These are phyloP conservation scores for Theodoxus fluviatilis DNA, from an alignment of 2,888 invertebrate genomes.

Conservation along the genomic window DNA sequence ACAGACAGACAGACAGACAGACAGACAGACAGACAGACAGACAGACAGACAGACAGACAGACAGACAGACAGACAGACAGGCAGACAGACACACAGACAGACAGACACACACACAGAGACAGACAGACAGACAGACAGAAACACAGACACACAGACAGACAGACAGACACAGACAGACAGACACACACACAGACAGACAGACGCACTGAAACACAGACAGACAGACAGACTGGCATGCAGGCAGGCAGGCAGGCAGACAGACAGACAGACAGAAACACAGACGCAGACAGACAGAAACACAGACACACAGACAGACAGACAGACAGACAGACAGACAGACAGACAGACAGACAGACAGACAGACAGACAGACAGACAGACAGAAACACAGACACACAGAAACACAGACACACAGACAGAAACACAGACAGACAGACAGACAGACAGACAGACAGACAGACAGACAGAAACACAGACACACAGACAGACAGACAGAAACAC, in stretches of 20 bases:
- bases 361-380: no score
- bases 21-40: background rate
- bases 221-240: no score
- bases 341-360: no score
- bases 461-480: no score
- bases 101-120: slow-evolving; percentile 11
- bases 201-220: no score
- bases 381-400: background rate
- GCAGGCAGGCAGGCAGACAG: background rate
- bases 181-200: no score
- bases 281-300: slow-evolving; percentile 48
- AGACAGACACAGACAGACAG: background rate
- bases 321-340: background rate
- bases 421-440: slow-evolving; percentile 21
- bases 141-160: slow-evolving; percentile 8
- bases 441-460: background rate
- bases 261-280: background rate
- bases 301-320: slow-evolving; percentile 33
- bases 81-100: background rate
- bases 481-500: no score
- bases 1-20: no score
- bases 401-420: background rate
- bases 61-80: background rate
- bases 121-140: slow-evolving; percentile 22
- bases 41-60: background rate